Base-by-base conservation (phyloP, 2,888 invertebrate genomes). In the Aphidius colemani region DNA sequence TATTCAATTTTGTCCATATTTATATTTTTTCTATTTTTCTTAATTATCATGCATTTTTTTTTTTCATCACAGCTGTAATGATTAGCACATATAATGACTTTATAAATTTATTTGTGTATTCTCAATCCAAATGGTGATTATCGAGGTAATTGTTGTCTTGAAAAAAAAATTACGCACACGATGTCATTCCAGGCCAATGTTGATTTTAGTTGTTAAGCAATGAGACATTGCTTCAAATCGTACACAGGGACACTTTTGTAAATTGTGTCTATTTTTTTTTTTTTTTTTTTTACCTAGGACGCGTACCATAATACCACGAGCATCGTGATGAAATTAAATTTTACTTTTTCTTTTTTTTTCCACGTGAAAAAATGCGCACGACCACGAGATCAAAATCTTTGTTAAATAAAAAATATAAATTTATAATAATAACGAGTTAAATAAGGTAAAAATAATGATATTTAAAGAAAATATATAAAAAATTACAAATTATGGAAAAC, bases 181-280 rank as follows among this genome's bases (percentile, higher is more conserved):
- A 59, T 64, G 59, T 55, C 55, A 55, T 55, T 64, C 55, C 53
- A 59, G 55, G 63, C 55, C 55, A 44, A 51, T 44, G 51, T 44
- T 11, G 48, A 55, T 39, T 64, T 64, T 64, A 59, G 63, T 59
- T 59, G 59, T 59, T 59, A 59, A 53, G 30, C 30, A 30, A 30
- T 30, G 5, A 53, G 41, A 58, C 63, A 64, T 48, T 53, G 58
- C 59, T 55, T 64, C 55, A 55, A 64, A 43, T 59, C 63, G 59
- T 64, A 64, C 53, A 59, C 43, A 55, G 63, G 13, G 53, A 55
- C 49, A 55, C 44, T 53, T 53, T 51, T 51, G 39, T 51, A 10
- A 39, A 51, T 51, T 51, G 51, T 40, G 10, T 51, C n/a, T 51
- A 51, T 51, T 51, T 51, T 51, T 39, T n/a, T 51, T 9, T 39